These are phyloP conservation scores for Orchestes rusci DNA, from an alignment of 2,888 invertebrate species.

Conservation along the genomic window DNA sequence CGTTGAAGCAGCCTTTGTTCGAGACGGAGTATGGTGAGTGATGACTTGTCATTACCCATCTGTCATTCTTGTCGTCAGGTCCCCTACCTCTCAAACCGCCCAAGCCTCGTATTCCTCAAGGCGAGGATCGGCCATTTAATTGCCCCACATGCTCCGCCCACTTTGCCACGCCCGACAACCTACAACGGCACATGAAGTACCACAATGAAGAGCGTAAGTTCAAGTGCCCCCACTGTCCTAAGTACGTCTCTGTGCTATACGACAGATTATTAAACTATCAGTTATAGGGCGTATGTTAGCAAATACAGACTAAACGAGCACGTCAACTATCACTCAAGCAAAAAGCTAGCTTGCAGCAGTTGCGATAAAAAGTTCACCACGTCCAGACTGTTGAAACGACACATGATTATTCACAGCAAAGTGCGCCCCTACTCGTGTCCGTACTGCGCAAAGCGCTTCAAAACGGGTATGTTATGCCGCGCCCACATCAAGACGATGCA, in stretches of 20 bases:
- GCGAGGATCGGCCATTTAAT: background rate
- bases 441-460: conserved; percentile 54
- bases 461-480: conserved; percentile 52
- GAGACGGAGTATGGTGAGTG: conserved; percentile 44
- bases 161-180: conserved; percentile 12
- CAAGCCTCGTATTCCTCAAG: conserved; percentile 27
- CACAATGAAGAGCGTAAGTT: conserved; percentile 40
- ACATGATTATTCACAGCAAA: conserved; percentile 41
- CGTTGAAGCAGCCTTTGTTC: conserved; percentile 30
- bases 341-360: conserved; percentile 38
- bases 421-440: conserved; percentile 52
- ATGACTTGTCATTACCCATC: conserved; percentile 44
- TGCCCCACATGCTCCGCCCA: background rate
- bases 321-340: conserved; percentile 37
- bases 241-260: conserved; percentile 30
- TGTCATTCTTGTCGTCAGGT: conserved; percentile 20
- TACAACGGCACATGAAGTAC: conserved; percentile 45
- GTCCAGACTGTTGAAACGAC: conserved; percentile 39
- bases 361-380: conserved; percentile 42
- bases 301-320: conserved; percentile 37
- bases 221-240: conserved; percentile 39
- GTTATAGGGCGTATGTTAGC: conserved; percentile 34
- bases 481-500: conserved; percentile 57
- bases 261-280: conserved; percentile 3
- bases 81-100: conserved; percentile 31